Evolutionary conservation across 2,113 vertebrate species (phyloP).

Genomic region (Dascyllus trimaculatus): DNA sequence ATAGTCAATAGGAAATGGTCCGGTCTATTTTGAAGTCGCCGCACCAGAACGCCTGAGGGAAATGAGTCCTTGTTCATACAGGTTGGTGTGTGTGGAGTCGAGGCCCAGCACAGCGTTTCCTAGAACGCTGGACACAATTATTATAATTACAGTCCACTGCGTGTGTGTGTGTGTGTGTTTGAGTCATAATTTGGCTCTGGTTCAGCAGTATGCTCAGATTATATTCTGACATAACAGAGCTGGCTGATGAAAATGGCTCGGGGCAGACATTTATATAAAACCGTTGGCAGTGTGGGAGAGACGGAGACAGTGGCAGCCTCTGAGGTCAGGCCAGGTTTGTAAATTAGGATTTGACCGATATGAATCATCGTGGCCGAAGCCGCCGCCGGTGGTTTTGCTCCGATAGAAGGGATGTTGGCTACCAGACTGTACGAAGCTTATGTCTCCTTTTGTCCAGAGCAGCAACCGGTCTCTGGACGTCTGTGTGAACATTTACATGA

Average conservation of each 20-base stretch:
- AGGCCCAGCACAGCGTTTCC: constrained; percentile 26
- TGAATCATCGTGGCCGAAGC: constrained; percentile 1
- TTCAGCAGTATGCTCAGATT: constrained; percentile 38
- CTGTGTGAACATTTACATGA: background rate
- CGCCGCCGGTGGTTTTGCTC: background rate
- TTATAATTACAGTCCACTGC: constrained; percentile 43
- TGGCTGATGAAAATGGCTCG: constrained; percentile 44
- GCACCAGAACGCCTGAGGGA: constrained; percentile 27
- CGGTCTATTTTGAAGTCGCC: constrained; percentile 40
- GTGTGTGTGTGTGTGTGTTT: constrained; percentile 15
- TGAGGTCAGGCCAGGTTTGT: constrained; percentile 28
- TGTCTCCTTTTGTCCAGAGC: too few relatives aligned
- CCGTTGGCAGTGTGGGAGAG: constrained; percentile 2
- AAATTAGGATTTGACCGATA: constrained; percentile 20
- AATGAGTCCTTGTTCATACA: constrained; percentile 35
- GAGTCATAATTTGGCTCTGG: constrained; percentile 27
- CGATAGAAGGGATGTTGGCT: background rate
- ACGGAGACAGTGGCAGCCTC: constrained; percentile 11
- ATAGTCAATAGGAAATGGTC: constrained; percentile 61
- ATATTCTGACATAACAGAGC: constrained; percentile 60
- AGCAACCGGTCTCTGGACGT: background rate
- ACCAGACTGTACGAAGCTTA: too few relatives aligned
- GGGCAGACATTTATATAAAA: constrained; percentile 35
- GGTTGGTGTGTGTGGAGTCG: constrained; percentile 32
- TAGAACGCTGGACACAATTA: constrained; percentile 46